Evolutionary conservation across 2,888 invertebrate genomes (phyloP), one percentile per base, ranked within the genome.

Genomic region (Julus scandinavius): DNA sequence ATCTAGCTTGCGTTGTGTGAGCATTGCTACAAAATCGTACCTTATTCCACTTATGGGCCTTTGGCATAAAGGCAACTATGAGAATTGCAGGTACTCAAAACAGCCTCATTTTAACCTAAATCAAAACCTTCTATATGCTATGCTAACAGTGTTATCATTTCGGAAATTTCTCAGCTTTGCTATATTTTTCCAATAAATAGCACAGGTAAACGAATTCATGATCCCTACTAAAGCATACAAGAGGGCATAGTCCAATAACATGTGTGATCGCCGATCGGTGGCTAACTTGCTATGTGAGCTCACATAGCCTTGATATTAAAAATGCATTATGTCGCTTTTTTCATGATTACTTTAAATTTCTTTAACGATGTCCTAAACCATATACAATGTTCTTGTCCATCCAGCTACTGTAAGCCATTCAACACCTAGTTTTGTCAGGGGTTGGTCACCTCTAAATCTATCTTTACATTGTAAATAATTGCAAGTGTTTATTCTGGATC

Each of bases 61-160:
- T 72, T 72, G 29, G 72, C 72, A 72, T 72, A 72, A 72, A 20
- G 20, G 29, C 72, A 20, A 72, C 20, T 20, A 63, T 72, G 54
- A 13, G 13, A 45, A 72, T 72, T 72, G 72, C 72, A 29, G 20
- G 20, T 72, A 29, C 29, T 72, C 29, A 72, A 58, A 72, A 20
- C 72, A 72, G 72, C 72, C 72, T 29, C 49, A 85, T 41, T 85
- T 85, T 85, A 49, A 45, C 85, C 85, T 85, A 85, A 85, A 85
- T 85, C 49, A 41, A 20, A 49, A 41, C 49, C n/a, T 40, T 40
- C 1, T 85, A n/a, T 41, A 41, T 85, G 85, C 85, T 85, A n/a
- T 40, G 85, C 49, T 41, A 85, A 85, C 85, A 85, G 85, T 85
- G 49, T 85, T 85, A 85, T 85, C 85, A 85, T 49, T 85, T 85